These are phyloP conservation scores for Salminus brasiliensis DNA, from an alignment of 2,113 vertebrate species.

Conservation along the genomic window DNA sequence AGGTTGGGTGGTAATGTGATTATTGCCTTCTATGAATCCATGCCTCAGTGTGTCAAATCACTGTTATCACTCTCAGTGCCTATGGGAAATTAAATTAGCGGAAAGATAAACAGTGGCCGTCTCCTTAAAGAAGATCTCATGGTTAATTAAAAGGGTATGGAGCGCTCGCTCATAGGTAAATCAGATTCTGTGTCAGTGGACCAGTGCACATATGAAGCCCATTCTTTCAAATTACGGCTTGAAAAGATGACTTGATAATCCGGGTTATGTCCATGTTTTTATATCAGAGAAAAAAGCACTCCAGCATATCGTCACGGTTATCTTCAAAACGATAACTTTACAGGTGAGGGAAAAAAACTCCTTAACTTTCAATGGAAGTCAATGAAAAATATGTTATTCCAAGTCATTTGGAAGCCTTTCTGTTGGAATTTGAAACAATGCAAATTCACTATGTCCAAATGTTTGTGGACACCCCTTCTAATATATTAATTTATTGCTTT, in stretches of 20 bases:
- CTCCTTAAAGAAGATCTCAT: neutral
- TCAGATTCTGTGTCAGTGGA: neutral
- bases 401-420: no score
- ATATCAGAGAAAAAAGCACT: neutral
- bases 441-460: no score
- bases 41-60: neutral
- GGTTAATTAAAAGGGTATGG: neutral
- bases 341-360: no score
- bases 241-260: neutral
- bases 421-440: no score
- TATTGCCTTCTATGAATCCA: conserved; percentile 1
- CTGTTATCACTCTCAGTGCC: neutral
- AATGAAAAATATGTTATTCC: no score
- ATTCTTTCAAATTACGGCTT: neutral
- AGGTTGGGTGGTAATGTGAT: neutral
- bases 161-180: neutral
- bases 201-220: neutral
- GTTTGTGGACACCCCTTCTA: no score
- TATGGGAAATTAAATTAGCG: neutral
- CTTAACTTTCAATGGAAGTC: no score
- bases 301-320: no score
- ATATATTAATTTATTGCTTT: no score
- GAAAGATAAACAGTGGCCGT: neutral
- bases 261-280: neutral
- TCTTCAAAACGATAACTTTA: no score